phyloP scores from a whole-genome alignment of 2,113 vertebrate genomes.

The Chamaea fasciata region DNA sequence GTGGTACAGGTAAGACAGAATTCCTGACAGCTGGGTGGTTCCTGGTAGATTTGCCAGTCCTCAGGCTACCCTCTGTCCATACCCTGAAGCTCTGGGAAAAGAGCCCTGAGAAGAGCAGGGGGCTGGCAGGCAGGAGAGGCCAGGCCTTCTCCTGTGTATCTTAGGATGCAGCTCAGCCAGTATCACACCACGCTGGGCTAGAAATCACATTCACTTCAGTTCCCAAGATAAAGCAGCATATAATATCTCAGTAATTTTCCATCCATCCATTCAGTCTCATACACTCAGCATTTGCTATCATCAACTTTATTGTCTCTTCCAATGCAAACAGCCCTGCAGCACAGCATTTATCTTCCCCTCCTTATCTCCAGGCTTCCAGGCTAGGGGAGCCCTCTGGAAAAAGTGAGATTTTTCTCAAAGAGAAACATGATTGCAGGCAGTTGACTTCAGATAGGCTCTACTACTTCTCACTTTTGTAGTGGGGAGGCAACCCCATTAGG shows the following conservation, averaged over 20 bases:
- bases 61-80: not conserved
- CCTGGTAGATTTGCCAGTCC: not conserved
- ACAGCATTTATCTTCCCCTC: constrained; percentile 18
- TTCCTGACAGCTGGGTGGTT: not conserved
- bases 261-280: constrained; percentile 44
- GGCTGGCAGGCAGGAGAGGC: not conserved
- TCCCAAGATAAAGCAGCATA: constrained; percentile 46
- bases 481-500: not conserved
- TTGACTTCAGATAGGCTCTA: constrained; percentile 32
- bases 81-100: not conserved
- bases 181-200: not conserved
- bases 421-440: not conserved
- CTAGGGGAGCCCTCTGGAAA: constrained; percentile 51
- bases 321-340: constrained; percentile 43
- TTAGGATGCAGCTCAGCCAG: constrained; percentile 41
- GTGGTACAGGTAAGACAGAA: not conserved
- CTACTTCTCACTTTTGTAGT: not conserved
- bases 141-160: not conserved
- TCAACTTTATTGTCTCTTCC: constrained; percentile 61
- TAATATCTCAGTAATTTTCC: constrained; percentile 60
- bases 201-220: constrained; percentile 38
- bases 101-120: not conserved
- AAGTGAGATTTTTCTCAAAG: constrained; percentile 55
- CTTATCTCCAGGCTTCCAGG: constrained; percentile 65
- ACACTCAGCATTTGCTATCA: constrained; percentile 59